A percentile compares a stretch with the other conserved stretches of the same genome.
These are phyloP conservation scores for Nephrotoma flavescens DNA, from an alignment of 2,888 invertebrate genomes.

Conservation along the genomic window DNA sequence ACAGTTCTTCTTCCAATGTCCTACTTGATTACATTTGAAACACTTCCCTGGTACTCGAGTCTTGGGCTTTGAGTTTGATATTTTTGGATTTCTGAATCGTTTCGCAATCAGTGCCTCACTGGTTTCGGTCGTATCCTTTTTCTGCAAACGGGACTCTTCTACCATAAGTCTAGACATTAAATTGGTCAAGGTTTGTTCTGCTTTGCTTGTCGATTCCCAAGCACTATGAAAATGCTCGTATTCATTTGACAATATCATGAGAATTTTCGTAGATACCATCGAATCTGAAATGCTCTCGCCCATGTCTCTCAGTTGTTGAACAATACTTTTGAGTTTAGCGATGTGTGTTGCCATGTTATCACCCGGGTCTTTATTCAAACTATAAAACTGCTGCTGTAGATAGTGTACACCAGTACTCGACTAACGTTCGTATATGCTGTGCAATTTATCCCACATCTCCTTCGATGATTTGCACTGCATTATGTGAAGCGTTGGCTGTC, in stretches of 20 bases:
- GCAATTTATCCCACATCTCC: constrained; percentile 12
- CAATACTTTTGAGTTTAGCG: constrained; percentile 10
- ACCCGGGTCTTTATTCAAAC: constrained; percentile 8
- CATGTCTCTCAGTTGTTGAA: constrained; percentile 11
- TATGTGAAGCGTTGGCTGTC: constrained; percentile 12
- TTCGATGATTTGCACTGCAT: constrained; percentile 12
- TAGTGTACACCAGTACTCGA: constrained; percentile 16
- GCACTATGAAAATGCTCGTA: too few relatives aligned
- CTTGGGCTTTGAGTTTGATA: background rate
- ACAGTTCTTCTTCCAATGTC: constrained; percentile 15
- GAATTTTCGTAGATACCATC: constrained; percentile 12
- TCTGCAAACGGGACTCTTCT: constrained; percentile 10
- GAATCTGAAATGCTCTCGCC: constrained; percentile 11
- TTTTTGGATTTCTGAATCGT: background rate
- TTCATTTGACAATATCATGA: constrained; percentile 13
- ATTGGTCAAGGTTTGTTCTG: constrained; percentile 15
- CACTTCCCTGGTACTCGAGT: constrained; percentile 8
- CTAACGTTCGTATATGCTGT: constrained; percentile 17
- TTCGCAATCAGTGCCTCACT: background rate
- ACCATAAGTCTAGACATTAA: constrained; percentile 10
- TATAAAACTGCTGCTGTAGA: constrained; percentile 14
- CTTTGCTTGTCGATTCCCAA: constrained; percentile 15
- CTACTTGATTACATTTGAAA: constrained; percentile 13
- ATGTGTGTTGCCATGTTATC: constrained; percentile 12
- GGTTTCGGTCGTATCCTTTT: constrained; percentile 12